Evolutionary conservation across 2,113 vertebrate species (phyloP), one percentile per base, ranked within the genome.

Genomic region (Halcyon malimbica): DNA sequence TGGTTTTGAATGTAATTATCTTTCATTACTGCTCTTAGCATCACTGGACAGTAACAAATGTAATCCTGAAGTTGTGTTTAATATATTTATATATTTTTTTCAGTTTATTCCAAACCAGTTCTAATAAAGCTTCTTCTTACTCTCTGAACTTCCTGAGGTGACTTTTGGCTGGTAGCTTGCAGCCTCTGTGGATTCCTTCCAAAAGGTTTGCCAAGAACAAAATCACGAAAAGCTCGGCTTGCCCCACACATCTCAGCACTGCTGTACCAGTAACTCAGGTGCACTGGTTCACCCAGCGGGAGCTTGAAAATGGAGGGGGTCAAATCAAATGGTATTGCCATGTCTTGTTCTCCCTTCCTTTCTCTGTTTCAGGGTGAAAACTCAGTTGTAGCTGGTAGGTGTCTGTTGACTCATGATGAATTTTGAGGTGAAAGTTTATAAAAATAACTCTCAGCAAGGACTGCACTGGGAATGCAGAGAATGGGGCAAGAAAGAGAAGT

Each of bases 201-300:
- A 9, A 53, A 87, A 79, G 23, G 42, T 20, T 57, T 57, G 25
- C 15, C 16, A 9, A 46, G 23, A 37, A 1, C 15, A 35, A 39
- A 78, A 37, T 3, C 1, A 5, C 26, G 1, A 1, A 63, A 33
- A 26, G 29, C 50, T 59, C 0, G 1, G 13, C 44, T 71, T 11
- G 18, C 31, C 29, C 8, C 24, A 6, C 1, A 1, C 31, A 14
- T 11, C 15, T 9, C 10, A 1, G 42, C 3, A 6, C 29, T 48
- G 26, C 31, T 0, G 1, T 13, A 18, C 39, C 4, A 3, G 7
- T 57, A 51, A n/a, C 0, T 0, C 14, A 11, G 56, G 37, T 18
- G 13, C 5, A 2, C 37, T 76, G 28, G 12, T 16, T 64, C 23
- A 10, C 13, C 7, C 9, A 9, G 24, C 0, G 0, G 23, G 67